Base-by-base conservation (phyloP, 2,113 vertebrate genomes). In the Dinomys branickii region DNA sequence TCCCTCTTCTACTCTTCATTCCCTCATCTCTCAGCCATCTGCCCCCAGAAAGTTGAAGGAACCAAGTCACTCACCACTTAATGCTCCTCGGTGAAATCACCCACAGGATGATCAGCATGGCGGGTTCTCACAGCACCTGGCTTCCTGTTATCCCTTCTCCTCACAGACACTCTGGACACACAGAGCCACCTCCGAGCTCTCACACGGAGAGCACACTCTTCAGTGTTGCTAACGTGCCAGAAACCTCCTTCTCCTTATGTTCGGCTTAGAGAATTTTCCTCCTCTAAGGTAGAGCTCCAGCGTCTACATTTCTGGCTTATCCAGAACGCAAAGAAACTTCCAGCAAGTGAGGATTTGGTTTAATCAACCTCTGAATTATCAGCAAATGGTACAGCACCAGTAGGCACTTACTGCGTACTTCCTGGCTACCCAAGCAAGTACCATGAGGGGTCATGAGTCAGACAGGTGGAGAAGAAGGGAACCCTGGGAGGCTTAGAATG, bases 221-320 rank as follows among this genome's bases (percentile, higher is more conserved):
- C 13, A 33, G 0, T 41, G 22, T 58, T 41, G 19, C 33, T 88
- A 24, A 33, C 26, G 24, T 52, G 4, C 52, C 11, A 54, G 11
- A 19, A 96, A n/a, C 17, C 9, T 54, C 24, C 44, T 73, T 90
- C 71, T 54, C 13, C 50, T 87, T 69, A 33, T 38, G 61, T 61
- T 93, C 33, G 75, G 41, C 20, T 20, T 84, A 47, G 20, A 38
- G 58, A 91, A 59, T 80, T 90, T 92, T 67, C 59, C 44, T 61
- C 35, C 47, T 50, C n/a, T 69, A 80, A 81, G 86, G 2, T 38
- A 77, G 50, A 58, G 35, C 65, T 93, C n/a, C 65, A 69, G 17
- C 35, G 50, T 78, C 59, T 91, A 50, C 81, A 75, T 95, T 75
- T 78, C 38, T 87, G 35, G 38, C 24, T 97, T 95, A 50, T 65